A percentile compares a stretch with the other conserved stretches of the same genome.
Evolutionary conservation across 2,113 vertebrate genomes (phyloP).

Genomic region (Atlantisia rogersi): DNA sequence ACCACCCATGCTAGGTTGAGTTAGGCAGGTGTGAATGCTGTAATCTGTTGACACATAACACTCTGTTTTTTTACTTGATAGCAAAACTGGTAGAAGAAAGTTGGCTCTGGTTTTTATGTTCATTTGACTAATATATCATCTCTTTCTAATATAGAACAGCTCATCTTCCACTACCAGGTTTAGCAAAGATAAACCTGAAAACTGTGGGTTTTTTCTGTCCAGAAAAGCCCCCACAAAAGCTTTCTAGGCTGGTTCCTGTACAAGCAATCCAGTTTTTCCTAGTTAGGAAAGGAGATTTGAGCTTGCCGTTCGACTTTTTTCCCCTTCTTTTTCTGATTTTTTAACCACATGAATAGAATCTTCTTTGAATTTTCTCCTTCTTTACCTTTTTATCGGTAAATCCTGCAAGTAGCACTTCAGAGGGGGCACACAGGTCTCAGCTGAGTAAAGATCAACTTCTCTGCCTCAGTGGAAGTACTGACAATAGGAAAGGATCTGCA

Average conservation of each 20-base stretch:
- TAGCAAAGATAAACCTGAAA: neutral
- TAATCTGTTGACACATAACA: neutral
- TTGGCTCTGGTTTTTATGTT: neutral
- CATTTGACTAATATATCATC: neutral
- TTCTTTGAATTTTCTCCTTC: neutral
- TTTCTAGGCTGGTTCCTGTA: neutral
- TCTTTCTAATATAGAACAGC: neutral
- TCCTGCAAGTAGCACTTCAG: neutral
- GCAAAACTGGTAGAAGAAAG: neutral
- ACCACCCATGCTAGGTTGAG: neutral
- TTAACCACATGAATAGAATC: neutral
- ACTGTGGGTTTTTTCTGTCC: neutral
- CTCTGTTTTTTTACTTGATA: neutral
- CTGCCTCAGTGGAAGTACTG: neutral
- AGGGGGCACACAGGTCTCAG: neutral
- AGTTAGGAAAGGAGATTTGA: neutral
- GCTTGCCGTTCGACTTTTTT: fast-evolving
- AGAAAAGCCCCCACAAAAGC: neutral
- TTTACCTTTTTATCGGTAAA: neutral
- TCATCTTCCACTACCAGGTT: neutral
- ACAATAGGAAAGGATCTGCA: neutral
- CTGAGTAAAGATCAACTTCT: neutral
- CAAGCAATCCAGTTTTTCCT: neutral
- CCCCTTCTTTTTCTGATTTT: neutral
- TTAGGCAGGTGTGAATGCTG: neutral